phyloP scores from a whole-genome alignment of 1,140 invertebrate species.

The Ceratitis capitata region DNA sequence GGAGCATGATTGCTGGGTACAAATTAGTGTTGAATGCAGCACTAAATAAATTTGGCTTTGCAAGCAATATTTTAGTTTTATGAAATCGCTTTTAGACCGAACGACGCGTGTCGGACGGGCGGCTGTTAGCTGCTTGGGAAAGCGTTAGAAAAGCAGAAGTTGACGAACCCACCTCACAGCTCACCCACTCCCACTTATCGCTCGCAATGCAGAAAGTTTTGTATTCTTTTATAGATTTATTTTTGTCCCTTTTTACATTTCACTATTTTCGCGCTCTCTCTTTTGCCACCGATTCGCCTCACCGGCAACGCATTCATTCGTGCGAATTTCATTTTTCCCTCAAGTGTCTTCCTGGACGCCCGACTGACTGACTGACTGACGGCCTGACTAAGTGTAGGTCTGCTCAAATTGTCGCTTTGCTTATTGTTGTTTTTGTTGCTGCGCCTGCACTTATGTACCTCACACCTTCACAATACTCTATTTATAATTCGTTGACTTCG shows the following conservation, averaged over 20 bases:
- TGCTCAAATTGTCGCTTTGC: not conserved
- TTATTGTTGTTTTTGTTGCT: not conserved
- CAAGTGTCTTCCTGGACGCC: constrained; percentile 16
- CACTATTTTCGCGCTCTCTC: no score
- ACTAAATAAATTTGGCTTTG: not conserved
- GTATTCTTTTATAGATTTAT: no score
- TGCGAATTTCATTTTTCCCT: not conserved
- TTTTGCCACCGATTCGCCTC: not conserved
- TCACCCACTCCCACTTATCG: no score
- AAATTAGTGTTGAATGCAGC: not conserved
- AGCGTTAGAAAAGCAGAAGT: no score
- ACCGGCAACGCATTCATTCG: constrained; percentile 7
- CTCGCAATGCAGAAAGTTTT: no score
- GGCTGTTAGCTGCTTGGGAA: no score
- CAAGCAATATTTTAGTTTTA: not conserved
- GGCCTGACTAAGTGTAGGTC: not conserved
- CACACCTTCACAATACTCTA: not conserved
- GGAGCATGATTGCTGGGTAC: no score
- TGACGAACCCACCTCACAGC: no score
- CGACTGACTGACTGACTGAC: not conserved
- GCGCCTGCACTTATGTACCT: not conserved
- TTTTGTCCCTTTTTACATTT: no score
- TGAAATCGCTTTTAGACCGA: no score
- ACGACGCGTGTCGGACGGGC: no score
- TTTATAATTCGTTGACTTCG: not conserved